Evolutionary conservation across 2,797 vertebrate species (phyloP).

Genomic region (Enteromius treurensis): DNA sequence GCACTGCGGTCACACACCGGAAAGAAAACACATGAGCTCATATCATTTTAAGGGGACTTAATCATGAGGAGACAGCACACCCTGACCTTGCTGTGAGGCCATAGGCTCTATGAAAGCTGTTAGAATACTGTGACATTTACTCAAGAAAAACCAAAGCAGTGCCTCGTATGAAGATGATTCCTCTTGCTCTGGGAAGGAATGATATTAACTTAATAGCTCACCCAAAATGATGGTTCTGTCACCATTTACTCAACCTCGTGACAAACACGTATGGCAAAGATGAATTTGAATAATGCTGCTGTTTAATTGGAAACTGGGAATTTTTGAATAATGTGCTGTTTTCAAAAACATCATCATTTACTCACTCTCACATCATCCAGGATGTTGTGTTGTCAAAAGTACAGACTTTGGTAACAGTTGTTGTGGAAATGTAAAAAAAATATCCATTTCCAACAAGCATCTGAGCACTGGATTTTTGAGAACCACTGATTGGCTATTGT

Average conservation of each 20-base stretch:
- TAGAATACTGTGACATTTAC: conserved; percentile 51
- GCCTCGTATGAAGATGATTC: conserved; percentile 17
- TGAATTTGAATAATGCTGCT: neutral
- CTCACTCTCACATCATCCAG: too few species aligned
- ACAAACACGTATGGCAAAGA: neutral
- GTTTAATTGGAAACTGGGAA: neutral
- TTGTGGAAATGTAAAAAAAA: too few species aligned
- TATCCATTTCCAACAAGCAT: too few species aligned
- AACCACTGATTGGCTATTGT: too few species aligned
- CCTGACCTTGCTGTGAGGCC: conserved; percentile 42
- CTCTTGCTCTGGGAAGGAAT: conserved; percentile 16
- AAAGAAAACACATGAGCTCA: conserved; percentile 31
- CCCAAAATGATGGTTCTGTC: conserved; percentile 3
- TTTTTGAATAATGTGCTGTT: neutral
- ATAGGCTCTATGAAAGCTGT: conserved; percentile 26
- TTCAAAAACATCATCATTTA: neutral
- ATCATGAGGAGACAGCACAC: conserved; percentile 26
- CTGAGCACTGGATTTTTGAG: too few species aligned
- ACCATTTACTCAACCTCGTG: neutral
- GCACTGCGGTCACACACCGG: neutral
- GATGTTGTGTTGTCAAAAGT: neutral
- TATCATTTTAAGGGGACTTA: conserved; percentile 36
- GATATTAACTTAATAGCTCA: conserved; percentile 31
- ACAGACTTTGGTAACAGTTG: too few species aligned
- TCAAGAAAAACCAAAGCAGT: conserved; percentile 28